Conservation (phyloP, 2,113 vertebrate genomes). For the Megalops atlanticus region DNA sequence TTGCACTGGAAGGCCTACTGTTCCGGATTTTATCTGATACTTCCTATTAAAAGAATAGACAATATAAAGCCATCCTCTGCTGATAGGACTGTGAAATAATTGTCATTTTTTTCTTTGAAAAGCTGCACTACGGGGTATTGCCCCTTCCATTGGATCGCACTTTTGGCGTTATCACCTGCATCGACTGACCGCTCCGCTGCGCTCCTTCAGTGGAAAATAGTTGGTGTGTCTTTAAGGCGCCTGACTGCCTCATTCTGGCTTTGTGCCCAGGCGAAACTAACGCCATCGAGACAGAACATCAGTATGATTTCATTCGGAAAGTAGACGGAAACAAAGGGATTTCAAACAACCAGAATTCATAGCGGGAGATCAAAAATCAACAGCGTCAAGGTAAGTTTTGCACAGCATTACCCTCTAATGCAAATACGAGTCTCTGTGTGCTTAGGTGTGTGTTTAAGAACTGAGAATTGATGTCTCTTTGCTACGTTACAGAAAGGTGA, state of each 20-base stretch:
- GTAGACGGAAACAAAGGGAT: constrained; percentile 9
- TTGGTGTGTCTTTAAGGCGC: constrained; percentile 71
- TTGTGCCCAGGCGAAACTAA: constrained; percentile 62
- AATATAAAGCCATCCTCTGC: neutral
- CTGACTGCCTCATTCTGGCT: constrained; percentile 59
- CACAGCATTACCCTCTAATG: neutral
- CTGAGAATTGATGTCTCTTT: neutral
- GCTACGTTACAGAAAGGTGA: constrained; percentile 6
- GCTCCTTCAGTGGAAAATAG: constrained; percentile 51
- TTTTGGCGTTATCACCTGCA: constrained; percentile 22
- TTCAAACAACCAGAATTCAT: neutral
- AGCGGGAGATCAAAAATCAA: neutral
- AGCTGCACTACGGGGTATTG: neutral
- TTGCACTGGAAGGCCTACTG: neutral
- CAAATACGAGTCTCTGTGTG: neutral
- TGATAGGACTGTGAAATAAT: neutral
- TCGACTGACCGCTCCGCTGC: constrained; percentile 17
- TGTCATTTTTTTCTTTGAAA: neutral
- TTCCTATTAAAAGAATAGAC: neutral
- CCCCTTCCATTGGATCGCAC: neutral
- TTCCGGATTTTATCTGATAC: neutral
- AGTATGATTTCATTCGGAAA: constrained; percentile 27
- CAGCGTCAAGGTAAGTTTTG: constrained; percentile 32
- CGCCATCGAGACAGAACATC: constrained; percentile 50
- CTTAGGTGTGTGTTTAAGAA: neutral